phyloP scores from a whole-genome alignment of 2,113 vertebrate genomes.

The Tragelaphus buxtoni region DNA sequence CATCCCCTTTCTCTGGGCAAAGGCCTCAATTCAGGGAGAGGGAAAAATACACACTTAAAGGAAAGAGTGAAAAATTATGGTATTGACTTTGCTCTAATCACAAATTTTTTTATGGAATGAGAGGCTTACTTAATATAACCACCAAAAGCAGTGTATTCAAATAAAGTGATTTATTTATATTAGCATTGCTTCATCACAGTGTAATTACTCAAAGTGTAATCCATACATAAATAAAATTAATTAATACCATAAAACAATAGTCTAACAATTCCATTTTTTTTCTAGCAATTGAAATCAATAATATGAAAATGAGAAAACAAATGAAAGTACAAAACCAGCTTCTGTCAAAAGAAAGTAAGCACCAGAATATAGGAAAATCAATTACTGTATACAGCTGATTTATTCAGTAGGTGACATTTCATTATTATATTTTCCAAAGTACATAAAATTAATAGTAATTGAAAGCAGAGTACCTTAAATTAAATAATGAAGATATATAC shows the following conservation, averaged over 20 bases:
- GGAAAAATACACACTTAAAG: neutral
- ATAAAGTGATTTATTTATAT: slow-evolving; percentile 56
- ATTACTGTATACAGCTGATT: slow-evolving; percentile 52
- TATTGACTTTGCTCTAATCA: slow-evolving; percentile 59
- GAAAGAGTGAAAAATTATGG: slow-evolving; percentile 40
- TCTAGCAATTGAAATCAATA: slow-evolving; percentile 61
- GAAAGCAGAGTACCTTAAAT: neutral
- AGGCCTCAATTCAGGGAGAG: neutral
- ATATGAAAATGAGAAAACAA: slow-evolving; percentile 66
- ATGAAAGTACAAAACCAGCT: slow-evolving; percentile 50
- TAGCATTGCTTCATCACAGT: slow-evolving; percentile 54
- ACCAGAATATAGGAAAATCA: slow-evolving; percentile 62
- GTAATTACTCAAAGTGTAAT: slow-evolving; percentile 67
- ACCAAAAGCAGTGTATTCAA: slow-evolving; percentile 18
- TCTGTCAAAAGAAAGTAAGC: slow-evolving; percentile 48
- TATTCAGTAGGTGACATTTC: slow-evolving; percentile 49
- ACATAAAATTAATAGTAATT: slow-evolving; percentile 31
- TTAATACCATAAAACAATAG: slow-evolving; percentile 48
- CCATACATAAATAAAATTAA: slow-evolving; percentile 59
- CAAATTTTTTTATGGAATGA: slow-evolving; percentile 26
- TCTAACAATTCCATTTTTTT: slow-evolving; percentile 36
- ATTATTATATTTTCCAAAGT: slow-evolving; percentile 50
- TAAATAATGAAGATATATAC: neutral
- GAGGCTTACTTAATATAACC: slow-evolving; percentile 51
- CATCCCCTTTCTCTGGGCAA: neutral